phyloP scores from a whole-genome alignment of 2,113 vertebrate genomes.

The Dipodomys ordii region DNA sequence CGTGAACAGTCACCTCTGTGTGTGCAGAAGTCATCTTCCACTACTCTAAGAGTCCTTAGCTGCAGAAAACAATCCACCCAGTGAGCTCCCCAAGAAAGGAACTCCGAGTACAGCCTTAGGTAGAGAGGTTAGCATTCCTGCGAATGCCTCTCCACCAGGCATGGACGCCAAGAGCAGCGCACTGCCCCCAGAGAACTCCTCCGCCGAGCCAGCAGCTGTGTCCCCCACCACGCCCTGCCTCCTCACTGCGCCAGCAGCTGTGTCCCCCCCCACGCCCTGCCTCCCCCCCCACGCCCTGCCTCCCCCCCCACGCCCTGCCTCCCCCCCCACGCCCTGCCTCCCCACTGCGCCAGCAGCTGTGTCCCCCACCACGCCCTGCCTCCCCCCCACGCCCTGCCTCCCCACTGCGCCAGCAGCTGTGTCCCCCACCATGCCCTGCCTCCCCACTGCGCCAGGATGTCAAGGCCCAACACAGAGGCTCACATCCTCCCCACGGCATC shows the following conservation, averaged over 20 bases:
- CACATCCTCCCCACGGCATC: neutral
- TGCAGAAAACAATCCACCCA: fast-evolving
- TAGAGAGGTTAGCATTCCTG: fast-evolving
- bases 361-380: neutral
- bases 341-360: fast-evolving
- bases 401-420: too few species aligned
- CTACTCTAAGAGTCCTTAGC: too few species aligned
- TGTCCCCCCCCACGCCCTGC: too few species aligned
- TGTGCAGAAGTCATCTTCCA: neutral
- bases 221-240: neutral
- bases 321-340: neutral
- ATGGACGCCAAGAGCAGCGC: neutral
- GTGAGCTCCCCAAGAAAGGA: neutral
- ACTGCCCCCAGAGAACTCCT: fast-evolving
- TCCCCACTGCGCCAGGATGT: too few species aligned
- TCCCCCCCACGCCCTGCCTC: too few species aligned
- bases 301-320: too few species aligned
- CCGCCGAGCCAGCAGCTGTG: fast-evolving
- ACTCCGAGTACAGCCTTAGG: fast-evolving
- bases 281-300: too few species aligned
- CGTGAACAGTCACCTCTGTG: fast-evolving
- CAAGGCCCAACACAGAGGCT: fast-evolving
- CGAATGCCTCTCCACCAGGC: too few species aligned
- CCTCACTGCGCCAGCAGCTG: too few species aligned
- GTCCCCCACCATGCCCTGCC: neutral